These are phyloP conservation scores for Paguma larvata DNA, from an alignment of 2,797 vertebrate species.

Conservation along the genomic window DNA sequence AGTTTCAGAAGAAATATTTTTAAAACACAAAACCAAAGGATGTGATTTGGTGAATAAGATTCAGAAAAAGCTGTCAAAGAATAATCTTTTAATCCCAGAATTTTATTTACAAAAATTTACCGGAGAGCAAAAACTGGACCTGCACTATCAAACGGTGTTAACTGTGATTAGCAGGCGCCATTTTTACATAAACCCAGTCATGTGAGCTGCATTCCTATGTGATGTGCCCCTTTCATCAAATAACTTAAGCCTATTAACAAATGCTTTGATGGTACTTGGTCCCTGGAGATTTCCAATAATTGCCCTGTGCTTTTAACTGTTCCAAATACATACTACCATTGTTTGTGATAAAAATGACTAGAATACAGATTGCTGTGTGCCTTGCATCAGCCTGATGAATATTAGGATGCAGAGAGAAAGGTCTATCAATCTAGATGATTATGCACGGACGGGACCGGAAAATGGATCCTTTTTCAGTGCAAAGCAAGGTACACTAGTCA, in stretches of 20 bases:
- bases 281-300: slow-evolving; percentile 78
- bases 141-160: slow-evolving; percentile 29
- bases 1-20: slow-evolving; percentile 59
- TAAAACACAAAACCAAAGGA: slow-evolving; percentile 23
- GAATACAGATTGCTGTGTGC: slow-evolving; percentile 9
- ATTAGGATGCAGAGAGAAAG: not conserved
- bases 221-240: slow-evolving; percentile 72
- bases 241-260: slow-evolving; percentile 78
- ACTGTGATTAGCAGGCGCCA: slow-evolving; percentile 49
- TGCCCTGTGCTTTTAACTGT: slow-evolving; percentile 74
- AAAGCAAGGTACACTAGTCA: not conserved
- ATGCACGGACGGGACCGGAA: not conserved
- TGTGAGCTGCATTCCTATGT: slow-evolving; percentile 30
- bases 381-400: not conserved
- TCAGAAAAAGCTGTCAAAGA: slow-evolving; percentile 27
- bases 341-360: slow-evolving; percentile 69
- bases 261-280: slow-evolving; percentile 67
- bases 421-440: not conserved
- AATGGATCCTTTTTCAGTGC: not conserved
- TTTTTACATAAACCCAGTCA: slow-evolving; percentile 55
- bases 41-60: slow-evolving; percentile 38
- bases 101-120: slow-evolving; percentile 65
- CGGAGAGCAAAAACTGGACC: slow-evolving; percentile 48
- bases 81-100: slow-evolving; percentile 63
- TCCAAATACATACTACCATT: slow-evolving; percentile 71